Percentiles rank a stretch among this genome's conserved stretches.
These are phyloP conservation scores for Solen grandis DNA, from an alignment of 1,140 invertebrate species.

Conservation along the genomic window DNA sequence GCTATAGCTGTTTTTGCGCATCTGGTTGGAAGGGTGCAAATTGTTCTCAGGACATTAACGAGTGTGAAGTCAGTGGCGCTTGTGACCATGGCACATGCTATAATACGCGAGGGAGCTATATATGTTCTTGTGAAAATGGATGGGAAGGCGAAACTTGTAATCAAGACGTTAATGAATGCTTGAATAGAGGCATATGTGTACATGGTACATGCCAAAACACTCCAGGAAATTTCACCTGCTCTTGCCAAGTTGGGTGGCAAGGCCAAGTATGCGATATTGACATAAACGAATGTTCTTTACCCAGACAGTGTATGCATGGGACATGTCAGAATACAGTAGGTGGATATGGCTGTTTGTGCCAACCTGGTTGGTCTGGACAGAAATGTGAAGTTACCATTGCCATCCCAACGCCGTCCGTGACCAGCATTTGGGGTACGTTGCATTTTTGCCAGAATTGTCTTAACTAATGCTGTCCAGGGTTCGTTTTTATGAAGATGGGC, in stretches of 20 bases:
- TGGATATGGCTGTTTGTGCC: constrained; percentile 29
- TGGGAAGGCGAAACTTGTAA: constrained; percentile 17
- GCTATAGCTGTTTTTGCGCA: not conserved
- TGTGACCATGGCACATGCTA: constrained; percentile 8
- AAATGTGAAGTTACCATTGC: constrained; percentile 27
- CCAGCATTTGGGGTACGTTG: too few species aligned
- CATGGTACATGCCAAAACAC: constrained; percentile 21
- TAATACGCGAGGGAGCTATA: not conserved
- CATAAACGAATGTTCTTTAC: constrained; percentile 14
- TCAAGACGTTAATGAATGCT: constrained; percentile 18
- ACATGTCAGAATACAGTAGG: not conserved
- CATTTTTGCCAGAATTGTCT: too few species aligned
- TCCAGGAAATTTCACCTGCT: not conserved
- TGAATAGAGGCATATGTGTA: not conserved
- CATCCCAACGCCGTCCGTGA: too few species aligned
- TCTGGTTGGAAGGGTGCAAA: not conserved
- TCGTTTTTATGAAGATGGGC: too few species aligned
- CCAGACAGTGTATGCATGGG: not conserved
- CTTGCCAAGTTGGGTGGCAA: constrained; percentile 14
- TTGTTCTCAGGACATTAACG: constrained; percentile 7
- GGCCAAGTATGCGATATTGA: constrained; percentile 27
- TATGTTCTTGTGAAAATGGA: not conserved
- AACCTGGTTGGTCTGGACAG: constrained; percentile 22
- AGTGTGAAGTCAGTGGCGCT: not conserved
- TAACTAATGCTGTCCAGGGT: too few species aligned